Conservation (phyloP, 2,113 vertebrate species). For the rat (Rattus norvegicus) region GRCr8 NC_086032.1:95462501-95463000, state of each 20-base stretch:
- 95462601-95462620: background rate
- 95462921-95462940: background rate
- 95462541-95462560: background rate
- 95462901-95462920: fast-evolving
- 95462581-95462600: no score
- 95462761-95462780: fast-evolving
- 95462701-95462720: background rate
- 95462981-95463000: background rate
- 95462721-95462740: fast-evolving
- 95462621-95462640: background rate
- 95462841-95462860: fast-evolving
- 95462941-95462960: fast-evolving
- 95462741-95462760: background rate
- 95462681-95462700: background rate
- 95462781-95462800: background rate
- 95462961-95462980: fast-evolving
- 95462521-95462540: slow-evolving; percentile 1
- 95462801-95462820: fast-evolving
- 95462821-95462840: background rate
- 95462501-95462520: background rate
- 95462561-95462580: background rate
- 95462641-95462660: background rate
- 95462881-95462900: fast-evolving
- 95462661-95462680: background rate
- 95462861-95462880: fast-evolving